phyloP scores from a whole-genome alignment of 2,797 vertebrate species.

The Ptychadena robeensis region DNA sequence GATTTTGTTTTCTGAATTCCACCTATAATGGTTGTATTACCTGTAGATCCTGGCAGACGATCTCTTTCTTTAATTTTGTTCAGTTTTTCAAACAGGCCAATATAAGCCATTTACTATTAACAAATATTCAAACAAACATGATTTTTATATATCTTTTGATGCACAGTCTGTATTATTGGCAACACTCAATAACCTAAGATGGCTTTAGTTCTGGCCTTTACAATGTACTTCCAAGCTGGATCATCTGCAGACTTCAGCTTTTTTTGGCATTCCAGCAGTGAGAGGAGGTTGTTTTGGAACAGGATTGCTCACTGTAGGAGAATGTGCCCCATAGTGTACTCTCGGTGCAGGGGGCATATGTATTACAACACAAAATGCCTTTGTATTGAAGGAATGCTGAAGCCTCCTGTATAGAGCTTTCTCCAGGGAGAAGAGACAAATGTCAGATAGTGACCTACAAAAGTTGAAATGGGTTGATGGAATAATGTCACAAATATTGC shows the following conservation, averaged over 20 bases:
- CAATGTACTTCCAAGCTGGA: background rate
- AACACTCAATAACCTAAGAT: background rate
- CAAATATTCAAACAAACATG: too few species aligned
- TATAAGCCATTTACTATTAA: too few species aligned
- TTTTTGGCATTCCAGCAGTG: conserved; percentile 12
- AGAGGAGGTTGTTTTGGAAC: background rate
- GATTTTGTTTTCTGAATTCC: too few species aligned
- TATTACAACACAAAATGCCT: conserved; percentile 52
- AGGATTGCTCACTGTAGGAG: background rate
- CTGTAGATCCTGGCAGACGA: too few species aligned
- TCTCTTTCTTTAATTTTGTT: too few species aligned
- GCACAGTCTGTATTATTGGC: background rate
- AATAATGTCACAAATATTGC: conserved; percentile 9
- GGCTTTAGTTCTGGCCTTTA: background rate
- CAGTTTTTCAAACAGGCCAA: too few species aligned
- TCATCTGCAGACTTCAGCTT: background rate
- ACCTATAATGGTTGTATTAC: too few species aligned
- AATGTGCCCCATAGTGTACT: conserved; percentile 27
- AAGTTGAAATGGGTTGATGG: conserved; percentile 28
- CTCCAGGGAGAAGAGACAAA: conserved; percentile 47
- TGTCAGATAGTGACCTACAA: conserved; percentile 55
- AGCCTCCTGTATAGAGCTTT: conserved; percentile 25
- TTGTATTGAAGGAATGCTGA: conserved; percentile 56
- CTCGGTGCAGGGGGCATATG: conserved; percentile 27
- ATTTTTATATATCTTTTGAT: too few species aligned